Conservation (phyloP, 2,888 invertebrate species). For the Phengaris alcon region DNA sequence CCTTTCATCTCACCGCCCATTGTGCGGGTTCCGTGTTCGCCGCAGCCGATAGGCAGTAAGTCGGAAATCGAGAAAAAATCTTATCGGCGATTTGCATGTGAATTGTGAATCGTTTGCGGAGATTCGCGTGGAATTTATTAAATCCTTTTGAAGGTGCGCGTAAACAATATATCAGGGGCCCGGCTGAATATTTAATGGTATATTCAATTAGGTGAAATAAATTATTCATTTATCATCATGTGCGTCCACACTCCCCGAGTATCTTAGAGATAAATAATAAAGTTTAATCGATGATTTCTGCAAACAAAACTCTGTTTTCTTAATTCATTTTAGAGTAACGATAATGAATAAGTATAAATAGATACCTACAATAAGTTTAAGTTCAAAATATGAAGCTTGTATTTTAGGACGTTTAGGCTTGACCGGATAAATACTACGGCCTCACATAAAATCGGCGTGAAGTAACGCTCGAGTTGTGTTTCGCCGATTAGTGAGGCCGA, state of each 20-base stretch:
- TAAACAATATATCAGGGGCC: constrained; percentile 7
- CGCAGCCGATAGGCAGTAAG: constrained; percentile 34
- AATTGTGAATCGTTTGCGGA: constrained; percentile 42
- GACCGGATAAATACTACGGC: too few relatives aligned
- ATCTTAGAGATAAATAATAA: background rate
- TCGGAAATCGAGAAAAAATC: constrained; percentile 40
- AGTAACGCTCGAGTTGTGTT: too few relatives aligned
- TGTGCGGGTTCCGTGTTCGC: constrained; percentile 46
- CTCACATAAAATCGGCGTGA: too few relatives aligned
- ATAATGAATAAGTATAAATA: background rate
- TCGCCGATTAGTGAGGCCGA: too few relatives aligned
- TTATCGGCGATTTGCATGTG: constrained; percentile 50
- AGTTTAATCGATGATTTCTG: background rate
- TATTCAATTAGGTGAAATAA: constrained; percentile 25
- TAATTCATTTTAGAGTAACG: background rate
- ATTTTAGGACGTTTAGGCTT: too few relatives aligned
- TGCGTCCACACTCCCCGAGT: background rate
- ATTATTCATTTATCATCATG: constrained; percentile 23
- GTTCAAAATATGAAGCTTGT: too few relatives aligned
- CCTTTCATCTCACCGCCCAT: constrained; percentile 74
- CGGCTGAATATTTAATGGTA: constrained; percentile 20
- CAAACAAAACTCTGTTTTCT: background rate
- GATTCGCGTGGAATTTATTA: constrained; percentile 36
- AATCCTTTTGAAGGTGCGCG: constrained; percentile 33
- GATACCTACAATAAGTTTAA: too few relatives aligned